Base-by-base conservation (phyloP, 1,140 invertebrate genomes). In the Phthorimaea operculella region DNA sequence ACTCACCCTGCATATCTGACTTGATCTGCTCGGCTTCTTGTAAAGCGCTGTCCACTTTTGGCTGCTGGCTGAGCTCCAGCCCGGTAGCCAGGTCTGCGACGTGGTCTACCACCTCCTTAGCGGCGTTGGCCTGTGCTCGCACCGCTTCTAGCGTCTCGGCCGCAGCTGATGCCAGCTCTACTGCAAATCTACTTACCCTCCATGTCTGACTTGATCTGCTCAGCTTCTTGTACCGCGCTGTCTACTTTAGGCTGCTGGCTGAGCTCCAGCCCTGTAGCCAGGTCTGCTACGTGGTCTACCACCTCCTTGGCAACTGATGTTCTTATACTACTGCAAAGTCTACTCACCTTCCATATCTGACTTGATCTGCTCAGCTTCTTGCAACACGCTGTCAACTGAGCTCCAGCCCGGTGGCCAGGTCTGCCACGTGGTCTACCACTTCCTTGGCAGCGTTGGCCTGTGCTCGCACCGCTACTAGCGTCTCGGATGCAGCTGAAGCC, bases 31-130 rank as follows among this genome's bases (percentile, higher is more conserved):
- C 86, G 0, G 94, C 95, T 70, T 95, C 89, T 10, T 88, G 81
- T 4, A 96, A 66, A 0, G 94, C 92, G 14, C 88, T 90, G 49
- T 96, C 94, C 0, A 94, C 88, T 72, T 93, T 92, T 0, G 92
- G 91, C 21, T 90, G 91, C 42, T 87, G 77, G 18, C 90, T 89
- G 0, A 90, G 89, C 57, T 92, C 90, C 0, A 92, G 78, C 47
- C 90, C 90, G 18, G 88, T 86, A 0, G 91, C 90, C 4, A 95
- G 69, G 4, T 88, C 86, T 10, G 90, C 83, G 0, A 95, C 90
- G 49, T 93, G 90, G 0, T 80, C 72, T 4, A 96, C 90, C 0
- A 91, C 89, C 0, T 83, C 76, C 15, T 82, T 80, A 0, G 89
- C 87, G 4, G 88, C 81, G 0, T 85, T 64, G 0, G 87, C 87